Evolutionary conservation across 1,140 invertebrate genomes (phyloP).

Genomic region (Diachasmimorpha longicaudata): DNA sequence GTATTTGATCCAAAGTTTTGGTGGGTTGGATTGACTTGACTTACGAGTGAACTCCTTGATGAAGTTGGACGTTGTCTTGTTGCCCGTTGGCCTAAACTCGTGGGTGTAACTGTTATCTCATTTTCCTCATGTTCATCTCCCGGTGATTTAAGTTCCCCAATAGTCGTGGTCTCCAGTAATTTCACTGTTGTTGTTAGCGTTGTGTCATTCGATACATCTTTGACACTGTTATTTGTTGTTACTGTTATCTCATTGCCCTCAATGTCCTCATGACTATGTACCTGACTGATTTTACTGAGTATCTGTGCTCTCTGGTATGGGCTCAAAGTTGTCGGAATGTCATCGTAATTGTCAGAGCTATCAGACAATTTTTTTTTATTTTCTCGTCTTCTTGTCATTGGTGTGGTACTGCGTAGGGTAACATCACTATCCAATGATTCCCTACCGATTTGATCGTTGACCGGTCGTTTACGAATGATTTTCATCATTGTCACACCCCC

Average conservation of each 20-base stretch:
- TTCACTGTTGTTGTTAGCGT: not conserved
- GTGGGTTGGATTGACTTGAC: slow-evolving; percentile 42
- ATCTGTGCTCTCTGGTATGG: slow-evolving; percentile 6
- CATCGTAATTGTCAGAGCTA: not conserved
- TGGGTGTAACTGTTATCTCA: slow-evolving; percentile 19
- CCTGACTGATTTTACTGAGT: not conserved
- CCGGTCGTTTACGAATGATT: slow-evolving; percentile 16
- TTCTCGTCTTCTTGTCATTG: not conserved
- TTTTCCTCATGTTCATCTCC: slow-evolving; percentile 14
- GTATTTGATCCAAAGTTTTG: not conserved
- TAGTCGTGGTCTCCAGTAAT: not conserved
- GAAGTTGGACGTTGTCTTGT: slow-evolving; percentile 15
- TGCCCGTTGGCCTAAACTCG: not conserved
- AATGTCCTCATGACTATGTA: slow-evolving; percentile 14
- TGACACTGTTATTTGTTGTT: not conserved
- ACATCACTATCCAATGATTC: slow-evolving; percentile 7
- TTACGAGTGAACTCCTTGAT: slow-evolving; percentile 30
- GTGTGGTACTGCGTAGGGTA: not conserved
- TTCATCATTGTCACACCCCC: slow-evolving; percentile 23
- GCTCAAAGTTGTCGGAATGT: slow-evolving; percentile 17
- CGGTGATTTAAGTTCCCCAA: not conserved
- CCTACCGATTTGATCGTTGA: slow-evolving; percentile 11
- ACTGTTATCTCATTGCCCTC: slow-evolving; percentile 13
- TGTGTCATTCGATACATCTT: not conserved
- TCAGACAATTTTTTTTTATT: not conserved